phyloP scores from a whole-genome alignment of 2,797 vertebrate species.

The Iguana delicatissima region DNA sequence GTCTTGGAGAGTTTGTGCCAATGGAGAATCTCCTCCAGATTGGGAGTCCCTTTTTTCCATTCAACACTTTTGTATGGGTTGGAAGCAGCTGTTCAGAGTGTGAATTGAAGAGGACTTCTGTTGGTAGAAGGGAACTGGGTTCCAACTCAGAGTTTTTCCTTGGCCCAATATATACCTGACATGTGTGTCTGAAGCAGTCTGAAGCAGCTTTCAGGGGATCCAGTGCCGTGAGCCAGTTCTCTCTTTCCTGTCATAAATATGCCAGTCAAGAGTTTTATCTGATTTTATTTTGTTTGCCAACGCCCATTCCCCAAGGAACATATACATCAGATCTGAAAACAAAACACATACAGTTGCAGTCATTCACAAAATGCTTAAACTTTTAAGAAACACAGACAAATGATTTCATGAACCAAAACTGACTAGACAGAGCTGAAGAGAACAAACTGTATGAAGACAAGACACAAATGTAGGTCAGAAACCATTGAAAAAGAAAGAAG shows the following conservation, averaged over 20 bases:
- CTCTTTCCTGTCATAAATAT: neutral
- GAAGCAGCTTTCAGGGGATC: neutral
- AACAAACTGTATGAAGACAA: slow-evolving; percentile 1
- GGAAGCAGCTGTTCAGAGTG: neutral
- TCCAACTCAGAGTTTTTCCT: neutral
- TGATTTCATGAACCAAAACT: slow-evolving; percentile 15
- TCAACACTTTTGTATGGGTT: neutral
- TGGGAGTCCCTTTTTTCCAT: neutral
- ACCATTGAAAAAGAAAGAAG: slow-evolving; percentile 30
- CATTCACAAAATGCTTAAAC: slow-evolving; percentile 2
- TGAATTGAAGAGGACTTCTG: neutral
- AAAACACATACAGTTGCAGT: neutral
- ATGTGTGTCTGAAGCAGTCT: neutral
- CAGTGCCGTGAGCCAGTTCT: too few species aligned
- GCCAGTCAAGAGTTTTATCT: neutral
- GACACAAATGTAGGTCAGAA: slow-evolving; percentile 2
- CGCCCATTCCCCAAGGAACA: slow-evolving; percentile 25
- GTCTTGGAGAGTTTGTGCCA: neutral
- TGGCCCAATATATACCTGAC: neutral
- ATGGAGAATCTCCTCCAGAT: neutral
- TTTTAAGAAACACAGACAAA: slow-evolving; percentile 5
- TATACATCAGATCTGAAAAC: slow-evolving; percentile 27
- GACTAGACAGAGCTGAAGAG: neutral
- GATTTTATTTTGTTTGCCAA: neutral
- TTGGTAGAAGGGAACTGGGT: neutral